A percentile compares a stretch with the other conserved stretches of the same genome.
Evolutionary conservation across 2,113 vertebrate genomes (phyloP).

Genomic region (Nothoprocta pentlandii): DNA sequence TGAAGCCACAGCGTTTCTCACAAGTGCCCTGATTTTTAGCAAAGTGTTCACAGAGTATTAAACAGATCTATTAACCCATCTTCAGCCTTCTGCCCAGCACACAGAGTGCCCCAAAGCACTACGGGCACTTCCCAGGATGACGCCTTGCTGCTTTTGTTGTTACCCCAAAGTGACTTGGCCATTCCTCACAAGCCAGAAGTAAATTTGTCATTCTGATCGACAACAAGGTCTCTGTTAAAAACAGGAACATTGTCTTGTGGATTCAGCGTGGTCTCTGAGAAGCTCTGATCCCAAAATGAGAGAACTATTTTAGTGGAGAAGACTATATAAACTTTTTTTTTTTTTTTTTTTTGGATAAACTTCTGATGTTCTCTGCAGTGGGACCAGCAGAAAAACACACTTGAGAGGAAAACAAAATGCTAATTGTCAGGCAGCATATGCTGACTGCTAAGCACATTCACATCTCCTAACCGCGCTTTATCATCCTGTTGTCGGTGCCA

Average conservation of each 20-base stretch:
- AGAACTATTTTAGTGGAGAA: neutral
- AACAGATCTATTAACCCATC: neutral
- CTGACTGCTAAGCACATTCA: neutral
- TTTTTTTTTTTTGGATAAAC: rapidly evolving
- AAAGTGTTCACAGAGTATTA: neutral
- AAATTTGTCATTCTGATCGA: neutral
- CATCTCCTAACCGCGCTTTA: neutral
- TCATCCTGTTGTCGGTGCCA: neutral
- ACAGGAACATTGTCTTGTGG: neutral
- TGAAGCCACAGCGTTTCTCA: neutral
- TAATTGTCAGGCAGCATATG: neutral
- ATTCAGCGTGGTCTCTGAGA: neutral
- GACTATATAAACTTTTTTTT: rapidly evolving
- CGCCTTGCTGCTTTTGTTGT: neutral
- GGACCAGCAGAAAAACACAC: neutral
- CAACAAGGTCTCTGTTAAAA: neutral
- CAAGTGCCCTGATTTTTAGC: neutral
- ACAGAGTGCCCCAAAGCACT: neutral
- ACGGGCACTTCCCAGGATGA: neutral
- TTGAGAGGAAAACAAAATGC: neutral
- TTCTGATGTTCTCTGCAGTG: neutral
- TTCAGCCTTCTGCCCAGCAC: neutral
- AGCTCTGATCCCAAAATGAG: neutral
- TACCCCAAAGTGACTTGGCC: neutral
- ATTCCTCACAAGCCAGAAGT: neutral